A percentile compares a stretch with the other conserved stretches of the same genome.
Evolutionary conservation across 2,797 vertebrate genomes (phyloP).

Genomic region (Lithobates pipiens): DNA sequence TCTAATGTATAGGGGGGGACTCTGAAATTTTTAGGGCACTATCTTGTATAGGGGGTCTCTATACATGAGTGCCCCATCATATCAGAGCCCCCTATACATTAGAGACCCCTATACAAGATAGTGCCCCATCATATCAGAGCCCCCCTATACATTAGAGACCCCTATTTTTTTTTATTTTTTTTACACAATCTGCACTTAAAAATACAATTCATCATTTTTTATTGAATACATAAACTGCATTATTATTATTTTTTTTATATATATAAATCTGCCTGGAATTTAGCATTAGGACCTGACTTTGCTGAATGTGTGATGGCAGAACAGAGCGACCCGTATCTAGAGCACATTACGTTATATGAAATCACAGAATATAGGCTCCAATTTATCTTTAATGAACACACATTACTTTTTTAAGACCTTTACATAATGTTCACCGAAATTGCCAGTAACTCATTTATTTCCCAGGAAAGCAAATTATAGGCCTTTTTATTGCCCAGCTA

Average conservation of each 20-base stretch:
- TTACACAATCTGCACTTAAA: background rate
- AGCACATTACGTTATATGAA: background rate
- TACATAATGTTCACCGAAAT: conserved; percentile 17
- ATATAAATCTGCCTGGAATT: background rate
- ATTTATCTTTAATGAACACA: conserved; percentile 3
- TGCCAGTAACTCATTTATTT: conserved; percentile 36
- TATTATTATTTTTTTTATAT: background rate
- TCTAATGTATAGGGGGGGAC: too few relatives aligned
- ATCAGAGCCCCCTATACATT: too few relatives aligned
- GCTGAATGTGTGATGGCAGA: background rate
- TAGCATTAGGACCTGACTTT: background rate
- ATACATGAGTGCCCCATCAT: too few relatives aligned
- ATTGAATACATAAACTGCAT: background rate
- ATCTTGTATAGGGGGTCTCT: too few relatives aligned
- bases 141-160: too few relatives aligned
- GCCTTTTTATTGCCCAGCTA: background rate
- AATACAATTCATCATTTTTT: background rate
- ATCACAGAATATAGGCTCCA: background rate
- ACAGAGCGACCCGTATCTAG: background rate
- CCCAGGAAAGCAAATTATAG: conserved; percentile 12
- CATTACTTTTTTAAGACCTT: conserved; percentile 17
- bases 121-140: too few relatives aligned
- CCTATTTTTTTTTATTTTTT: too few relatives aligned
- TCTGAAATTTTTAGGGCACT: too few relatives aligned
- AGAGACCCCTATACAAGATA: too few relatives aligned